Evolutionary conservation across 2,113 vertebrate species (phyloP).

Genomic region (Mobula birostris): DNA sequence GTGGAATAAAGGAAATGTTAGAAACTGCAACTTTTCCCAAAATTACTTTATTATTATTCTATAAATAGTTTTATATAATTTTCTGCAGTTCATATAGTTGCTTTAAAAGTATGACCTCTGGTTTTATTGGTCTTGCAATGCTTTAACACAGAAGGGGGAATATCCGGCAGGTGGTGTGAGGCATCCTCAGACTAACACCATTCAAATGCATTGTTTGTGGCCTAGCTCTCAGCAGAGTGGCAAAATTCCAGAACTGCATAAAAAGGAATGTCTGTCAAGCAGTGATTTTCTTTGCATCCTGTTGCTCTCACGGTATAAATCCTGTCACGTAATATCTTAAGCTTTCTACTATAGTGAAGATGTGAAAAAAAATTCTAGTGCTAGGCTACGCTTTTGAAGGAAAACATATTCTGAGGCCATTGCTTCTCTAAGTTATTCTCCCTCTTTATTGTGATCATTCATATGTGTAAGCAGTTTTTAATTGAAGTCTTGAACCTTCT

Average conservation of each 20-base stretch:
- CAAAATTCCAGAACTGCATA: constrained; percentile 18
- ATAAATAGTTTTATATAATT: not conserved
- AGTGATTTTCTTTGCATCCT: constrained; percentile 15
- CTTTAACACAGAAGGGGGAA: constrained; percentile 25
- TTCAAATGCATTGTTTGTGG: constrained; percentile 35
- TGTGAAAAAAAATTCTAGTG: not conserved
- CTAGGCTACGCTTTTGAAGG: not conserved
- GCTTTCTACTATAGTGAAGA: not conserved
- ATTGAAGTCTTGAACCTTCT: not conserved
- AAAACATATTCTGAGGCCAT: not conserved
- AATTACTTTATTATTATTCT: not conserved
- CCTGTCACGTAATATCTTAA: not conserved
- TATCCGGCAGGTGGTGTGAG: constrained; percentile 22
- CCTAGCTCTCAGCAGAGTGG: constrained; percentile 26
- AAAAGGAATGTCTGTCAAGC: constrained; percentile 26
- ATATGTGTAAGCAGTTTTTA: constrained; percentile 19
- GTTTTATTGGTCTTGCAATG: not conserved
- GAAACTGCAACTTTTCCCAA: not conserved
- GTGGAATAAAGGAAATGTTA: not conserved
- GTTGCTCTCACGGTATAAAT: constrained; percentile 23
- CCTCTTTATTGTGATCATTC: constrained; percentile 17
- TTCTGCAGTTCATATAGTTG: not conserved
- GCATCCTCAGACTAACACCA: constrained; percentile 18
- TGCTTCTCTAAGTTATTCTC: not conserved
- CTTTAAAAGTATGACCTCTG: not conserved